Evolutionary conservation across 2,888 invertebrate genomes (phyloP).

Genomic region (Deroplatys truncata): DNA sequence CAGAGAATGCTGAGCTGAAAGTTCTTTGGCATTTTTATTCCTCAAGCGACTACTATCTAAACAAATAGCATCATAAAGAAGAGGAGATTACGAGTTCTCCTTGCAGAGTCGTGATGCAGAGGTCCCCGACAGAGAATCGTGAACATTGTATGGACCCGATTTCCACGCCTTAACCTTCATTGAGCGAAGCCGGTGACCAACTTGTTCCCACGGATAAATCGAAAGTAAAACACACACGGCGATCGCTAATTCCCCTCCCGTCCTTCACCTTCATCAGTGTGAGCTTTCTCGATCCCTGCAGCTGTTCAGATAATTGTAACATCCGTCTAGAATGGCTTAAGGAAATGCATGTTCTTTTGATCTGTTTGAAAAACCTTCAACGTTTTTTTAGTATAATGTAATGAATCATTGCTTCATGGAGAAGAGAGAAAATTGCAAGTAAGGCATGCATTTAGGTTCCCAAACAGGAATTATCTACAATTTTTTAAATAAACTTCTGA

Average conservation of each 20-base stretch:
- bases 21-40: no score
- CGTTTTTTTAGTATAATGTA: background rate
- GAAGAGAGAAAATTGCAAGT: no score
- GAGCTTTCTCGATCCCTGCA: background rate
- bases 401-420: no score
- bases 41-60: no score
- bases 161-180: background rate
- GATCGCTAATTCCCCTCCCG: background rate
- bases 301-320: background rate
- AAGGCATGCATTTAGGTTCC: no score
- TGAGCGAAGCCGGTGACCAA: background rate
- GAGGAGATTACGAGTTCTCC: background rate
- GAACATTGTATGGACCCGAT: background rate
- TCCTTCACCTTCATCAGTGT: background rate
- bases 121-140: background rate
- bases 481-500: no score
- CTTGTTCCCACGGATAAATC: background rate
- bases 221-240: background rate
- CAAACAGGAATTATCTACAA: no score
- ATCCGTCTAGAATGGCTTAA: no score
- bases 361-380: background rate
- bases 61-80: background rate
- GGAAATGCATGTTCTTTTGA: background rate
- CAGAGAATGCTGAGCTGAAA: no score
- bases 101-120: background rate